Evolutionary conservation across 2,888 invertebrate genomes (phyloP).

Genomic region (Nemapogon koenigi): DNA sequence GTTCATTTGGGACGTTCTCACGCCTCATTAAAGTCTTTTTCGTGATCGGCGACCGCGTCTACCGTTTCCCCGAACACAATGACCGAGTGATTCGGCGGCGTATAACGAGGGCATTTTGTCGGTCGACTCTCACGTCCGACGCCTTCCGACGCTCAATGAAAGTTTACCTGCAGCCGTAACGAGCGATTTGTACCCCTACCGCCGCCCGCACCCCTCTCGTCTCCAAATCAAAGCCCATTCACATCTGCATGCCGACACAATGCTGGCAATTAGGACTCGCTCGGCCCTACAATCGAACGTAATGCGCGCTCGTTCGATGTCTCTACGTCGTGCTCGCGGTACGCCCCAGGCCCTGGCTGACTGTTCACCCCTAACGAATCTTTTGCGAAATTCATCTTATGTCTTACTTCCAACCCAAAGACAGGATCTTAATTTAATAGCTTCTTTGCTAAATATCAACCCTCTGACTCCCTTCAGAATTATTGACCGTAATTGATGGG

Average conservation of each 20-base stretch:
- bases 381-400: too few relatives aligned
- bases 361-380: too few relatives aligned
- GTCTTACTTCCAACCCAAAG: too few relatives aligned
- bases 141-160: constrained; percentile 66
- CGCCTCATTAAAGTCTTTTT: constrained; percentile 64
- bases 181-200: constrained; percentile 65
- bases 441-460: too few relatives aligned
- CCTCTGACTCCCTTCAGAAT: too few relatives aligned
- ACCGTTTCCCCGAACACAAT: constrained; percentile 63
- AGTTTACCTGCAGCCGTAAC: constrained; percentile 66
- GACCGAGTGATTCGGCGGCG: constrained; percentile 64
- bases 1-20: constrained; percentile 61
- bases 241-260: constrained; percentile 67
- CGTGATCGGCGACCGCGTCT: constrained; percentile 61
- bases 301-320: constrained; percentile 53
- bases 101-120: constrained; percentile 66
- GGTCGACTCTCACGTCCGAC: constrained; percentile 63
- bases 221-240: constrained; percentile 67
- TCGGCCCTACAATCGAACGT: constrained; percentile 60
- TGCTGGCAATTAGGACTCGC: constrained; percentile 63
- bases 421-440: too few relatives aligned
- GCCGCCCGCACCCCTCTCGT: constrained; percentile 36
- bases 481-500: too few relatives aligned
- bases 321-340: too few relatives aligned
- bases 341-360: too few relatives aligned